Conservation (phyloP, 2,797 vertebrate species). For the Apogon talboti region DNA sequence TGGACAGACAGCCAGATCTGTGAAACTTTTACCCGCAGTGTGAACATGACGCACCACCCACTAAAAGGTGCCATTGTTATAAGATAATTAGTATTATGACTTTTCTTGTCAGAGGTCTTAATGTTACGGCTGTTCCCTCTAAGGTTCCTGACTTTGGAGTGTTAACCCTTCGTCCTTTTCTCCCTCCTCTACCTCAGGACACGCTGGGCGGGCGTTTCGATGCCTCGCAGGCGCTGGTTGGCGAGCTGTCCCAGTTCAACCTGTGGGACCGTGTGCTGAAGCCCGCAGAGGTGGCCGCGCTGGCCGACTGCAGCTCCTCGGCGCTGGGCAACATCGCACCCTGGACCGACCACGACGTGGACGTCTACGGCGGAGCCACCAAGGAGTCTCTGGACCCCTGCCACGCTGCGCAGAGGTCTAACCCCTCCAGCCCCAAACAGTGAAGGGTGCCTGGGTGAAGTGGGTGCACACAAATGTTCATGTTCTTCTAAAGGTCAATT, state of each 20-base stretch:
- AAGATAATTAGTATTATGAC: no score
- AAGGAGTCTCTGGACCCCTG: constrained; percentile 89
- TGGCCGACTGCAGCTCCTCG: constrained; percentile 90
- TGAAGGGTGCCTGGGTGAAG: constrained; percentile 57
- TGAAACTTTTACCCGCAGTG: no score
- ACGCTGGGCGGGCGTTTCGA: constrained; percentile 94
- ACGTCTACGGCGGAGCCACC: constrained; percentile 92
- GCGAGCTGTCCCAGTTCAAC: constrained; percentile 93
- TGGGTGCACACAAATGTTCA: constrained; percentile 4
- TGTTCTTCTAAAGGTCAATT: constrained; percentile 8
- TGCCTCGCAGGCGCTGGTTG: constrained; percentile 95
- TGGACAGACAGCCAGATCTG: no score
- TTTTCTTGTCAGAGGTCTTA: no score
- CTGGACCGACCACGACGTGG: constrained; percentile 93
- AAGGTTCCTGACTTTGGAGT: no score
- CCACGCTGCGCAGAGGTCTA: constrained; percentile 74
- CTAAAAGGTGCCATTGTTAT: no score
- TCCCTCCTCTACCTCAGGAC: constrained; percentile 82
- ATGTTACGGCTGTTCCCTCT: no score
- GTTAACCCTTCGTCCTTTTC: background rate
- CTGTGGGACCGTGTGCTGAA: constrained; percentile 94
- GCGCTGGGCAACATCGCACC: constrained; percentile 91
- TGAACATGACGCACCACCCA: no score
- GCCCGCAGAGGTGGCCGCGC: constrained; percentile 85
- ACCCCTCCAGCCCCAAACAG: constrained; percentile 72